Conservation (phyloP, 2,888 invertebrate species). For the Odontothrips loti region DNA sequence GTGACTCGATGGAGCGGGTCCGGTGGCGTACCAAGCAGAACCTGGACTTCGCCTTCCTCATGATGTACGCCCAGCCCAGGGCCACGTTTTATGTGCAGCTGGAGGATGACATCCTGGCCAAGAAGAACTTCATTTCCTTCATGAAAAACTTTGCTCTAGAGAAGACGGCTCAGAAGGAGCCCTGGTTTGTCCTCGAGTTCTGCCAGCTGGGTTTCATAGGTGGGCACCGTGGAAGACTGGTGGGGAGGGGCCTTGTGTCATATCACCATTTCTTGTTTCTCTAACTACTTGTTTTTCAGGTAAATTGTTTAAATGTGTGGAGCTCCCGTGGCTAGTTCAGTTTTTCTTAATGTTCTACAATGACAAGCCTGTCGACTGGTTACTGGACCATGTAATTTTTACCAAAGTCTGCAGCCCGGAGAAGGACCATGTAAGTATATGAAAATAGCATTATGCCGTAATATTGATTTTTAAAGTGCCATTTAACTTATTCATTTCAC, state of each 20-base stretch:
- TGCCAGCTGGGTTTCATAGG: constrained; percentile 93
- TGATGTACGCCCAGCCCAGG: constrained; percentile 86
- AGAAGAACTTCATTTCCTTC: constrained; percentile 73
- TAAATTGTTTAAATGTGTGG: constrained; percentile 84
- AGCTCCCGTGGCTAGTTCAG: constrained; percentile 79
- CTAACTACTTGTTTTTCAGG: constrained; percentile 47
- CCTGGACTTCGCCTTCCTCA: constrained; percentile 86
- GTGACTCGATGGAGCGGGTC: constrained; percentile 78
- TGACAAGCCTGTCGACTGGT: constrained; percentile 96
- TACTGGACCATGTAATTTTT: constrained; percentile 81
- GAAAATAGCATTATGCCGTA: neutral
- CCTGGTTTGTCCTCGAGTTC: constrained; percentile 91
- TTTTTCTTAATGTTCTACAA: constrained; percentile 94
- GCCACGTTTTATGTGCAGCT: constrained; percentile 88
- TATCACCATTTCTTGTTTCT: neutral
- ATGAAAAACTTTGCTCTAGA: constrained; percentile 80
- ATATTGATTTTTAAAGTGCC: constrained; percentile 34
- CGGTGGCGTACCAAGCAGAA: constrained; percentile 95
- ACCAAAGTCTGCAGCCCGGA: constrained; percentile 85
- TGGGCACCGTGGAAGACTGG: constrained; percentile 42
- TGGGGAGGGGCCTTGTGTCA: too few species aligned
- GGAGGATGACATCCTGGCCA: constrained; percentile 90
- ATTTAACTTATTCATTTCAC: constrained; percentile 21
- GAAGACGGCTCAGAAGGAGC: constrained; percentile 66
- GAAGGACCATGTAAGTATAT: constrained; percentile 61